phyloP scores from a whole-genome alignment of 2,888 invertebrate genomes.

The Lysandra coridon region DNA sequence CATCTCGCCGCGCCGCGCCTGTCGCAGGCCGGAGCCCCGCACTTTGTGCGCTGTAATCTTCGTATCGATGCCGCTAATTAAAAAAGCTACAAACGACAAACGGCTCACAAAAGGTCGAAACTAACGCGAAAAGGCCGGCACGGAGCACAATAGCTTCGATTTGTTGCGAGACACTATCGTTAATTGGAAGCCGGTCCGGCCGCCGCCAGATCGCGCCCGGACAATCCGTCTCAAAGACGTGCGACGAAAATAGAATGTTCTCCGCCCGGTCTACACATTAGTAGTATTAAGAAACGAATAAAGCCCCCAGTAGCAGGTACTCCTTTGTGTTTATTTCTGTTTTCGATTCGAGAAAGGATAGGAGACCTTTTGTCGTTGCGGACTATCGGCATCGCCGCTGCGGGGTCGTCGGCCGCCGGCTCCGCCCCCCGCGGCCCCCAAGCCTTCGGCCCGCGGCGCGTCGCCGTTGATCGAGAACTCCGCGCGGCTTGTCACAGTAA shows the following conservation, averaged over 20 bases:
- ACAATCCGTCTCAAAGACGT: not conserved
- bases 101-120: conserved; percentile 16
- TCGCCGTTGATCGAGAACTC: not conserved
- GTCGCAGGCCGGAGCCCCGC: not conserved
- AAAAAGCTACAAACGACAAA: conserved; percentile 22
- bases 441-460: not conserved
- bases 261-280: not conserved
- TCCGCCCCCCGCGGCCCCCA: too few species aligned
- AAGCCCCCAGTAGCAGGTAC: not conserved
- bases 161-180: conserved; percentile 14
- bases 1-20: not conserved
- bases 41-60: conserved; percentile 4
- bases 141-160: conserved; percentile 12
- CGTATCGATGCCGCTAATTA: conserved; percentile 18
- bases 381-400: not conserved
- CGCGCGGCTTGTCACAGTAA: conserved; percentile 37
- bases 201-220: not conserved
- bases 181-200: not conserved
- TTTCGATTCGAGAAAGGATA: not conserved
- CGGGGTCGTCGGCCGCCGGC: conserved; percentile 29
- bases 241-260: not conserved
- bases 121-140: not conserved
- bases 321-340: not conserved
- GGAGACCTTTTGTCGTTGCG: not conserved
- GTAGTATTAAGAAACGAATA: not conserved